Conservation (phyloP, 2,888 invertebrate genomes). For the Drosophila longiperda region DNA sequence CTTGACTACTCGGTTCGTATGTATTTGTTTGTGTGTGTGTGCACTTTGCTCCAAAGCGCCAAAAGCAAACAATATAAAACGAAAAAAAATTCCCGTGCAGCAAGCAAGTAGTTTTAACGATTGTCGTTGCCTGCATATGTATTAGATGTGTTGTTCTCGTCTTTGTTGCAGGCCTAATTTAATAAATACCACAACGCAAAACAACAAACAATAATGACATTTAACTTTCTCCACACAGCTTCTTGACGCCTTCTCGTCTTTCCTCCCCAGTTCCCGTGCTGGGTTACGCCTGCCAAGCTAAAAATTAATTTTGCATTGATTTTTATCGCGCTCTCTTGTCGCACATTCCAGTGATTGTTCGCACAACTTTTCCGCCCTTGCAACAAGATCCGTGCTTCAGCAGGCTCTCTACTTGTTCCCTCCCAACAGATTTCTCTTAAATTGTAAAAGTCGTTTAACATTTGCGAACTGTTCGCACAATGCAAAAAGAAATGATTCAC, state of each 20-base stretch:
- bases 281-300: slow-evolving; percentile 22
- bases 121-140: slow-evolving; percentile 23
- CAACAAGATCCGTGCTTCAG: slow-evolving; percentile 26
- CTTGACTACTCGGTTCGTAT: slow-evolving; percentile 54
- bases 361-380: neutral
- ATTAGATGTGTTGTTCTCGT: slow-evolving; percentile 29
- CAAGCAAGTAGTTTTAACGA: slow-evolving; percentile 31
- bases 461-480: neutral
- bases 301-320: slow-evolving; percentile 71
- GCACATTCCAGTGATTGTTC: slow-evolving; percentile 2
- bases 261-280: neutral
- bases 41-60: slow-evolving; percentile 69
- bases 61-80: slow-evolving; percentile 60
- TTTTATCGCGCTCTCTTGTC: slow-evolving; percentile 51
- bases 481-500: slow-evolving; percentile 36
- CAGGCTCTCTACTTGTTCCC: slow-evolving; percentile 8
- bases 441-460: slow-evolving; percentile 10
- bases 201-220: slow-evolving; percentile 35
- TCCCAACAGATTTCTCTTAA: slow-evolving; percentile 29
- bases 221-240: slow-evolving; percentile 57
- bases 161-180: slow-evolving; percentile 59
- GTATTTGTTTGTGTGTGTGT: slow-evolving; percentile 31
- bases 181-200: slow-evolving; percentile 52
- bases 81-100: slow-evolving; percentile 26
- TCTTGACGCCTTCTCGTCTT: slow-evolving; percentile 6